Conservation (phyloP, 2,888 invertebrate species). For the Hirtodrosophila confusa region DNA sequence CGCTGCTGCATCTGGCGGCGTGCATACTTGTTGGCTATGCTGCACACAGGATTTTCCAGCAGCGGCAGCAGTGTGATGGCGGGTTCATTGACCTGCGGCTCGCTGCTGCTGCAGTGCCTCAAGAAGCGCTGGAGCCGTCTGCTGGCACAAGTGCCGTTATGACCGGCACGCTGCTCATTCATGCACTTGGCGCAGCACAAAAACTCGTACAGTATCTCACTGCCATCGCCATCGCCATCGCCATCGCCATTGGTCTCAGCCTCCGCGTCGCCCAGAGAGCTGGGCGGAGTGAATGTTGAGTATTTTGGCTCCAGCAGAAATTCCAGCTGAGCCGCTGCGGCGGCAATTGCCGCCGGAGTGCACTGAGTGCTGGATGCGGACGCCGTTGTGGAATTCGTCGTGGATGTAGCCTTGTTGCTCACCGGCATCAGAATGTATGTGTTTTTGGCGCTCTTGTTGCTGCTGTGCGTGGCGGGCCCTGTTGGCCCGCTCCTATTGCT, state of each 20-base stretch:
- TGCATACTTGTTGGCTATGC: constrained; percentile 82
- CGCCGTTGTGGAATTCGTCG: constrained; percentile 3
- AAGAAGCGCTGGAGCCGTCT: constrained; percentile 73
- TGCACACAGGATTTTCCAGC: constrained; percentile 80
- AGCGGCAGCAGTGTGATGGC: not conserved
- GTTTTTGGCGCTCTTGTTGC: constrained; percentile 62
- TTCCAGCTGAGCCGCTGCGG: constrained; percentile 60
- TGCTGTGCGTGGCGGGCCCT: constrained; percentile 8
- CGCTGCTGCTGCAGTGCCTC: constrained; percentile 61
- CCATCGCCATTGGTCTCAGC: not conserved
- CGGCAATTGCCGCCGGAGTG: constrained; percentile 51
- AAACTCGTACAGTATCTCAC: constrained; percentile 83
- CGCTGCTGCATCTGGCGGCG: constrained; percentile 76
- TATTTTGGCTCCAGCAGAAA: constrained; percentile 82
- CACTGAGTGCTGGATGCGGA: constrained; percentile 12
- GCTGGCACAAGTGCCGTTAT: constrained; percentile 44
- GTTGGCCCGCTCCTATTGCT: constrained; percentile 8
- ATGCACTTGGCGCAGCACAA: constrained; percentile 84
- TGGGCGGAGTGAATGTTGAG: constrained; percentile 67
- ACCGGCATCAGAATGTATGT: constrained; percentile 83
- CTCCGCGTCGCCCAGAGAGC: constrained; percentile 24
- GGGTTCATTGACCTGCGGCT: constrained; percentile 60
- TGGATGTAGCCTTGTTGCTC: constrained; percentile 40
- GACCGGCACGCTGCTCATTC: constrained; percentile 74
- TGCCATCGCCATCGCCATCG: constrained; percentile 23